Evolutionary conservation across 2,888 invertebrate genomes (phyloP), one percentile per base, ranked within the genome.

Genomic region (Allophyes oxyacanthae): DNA sequence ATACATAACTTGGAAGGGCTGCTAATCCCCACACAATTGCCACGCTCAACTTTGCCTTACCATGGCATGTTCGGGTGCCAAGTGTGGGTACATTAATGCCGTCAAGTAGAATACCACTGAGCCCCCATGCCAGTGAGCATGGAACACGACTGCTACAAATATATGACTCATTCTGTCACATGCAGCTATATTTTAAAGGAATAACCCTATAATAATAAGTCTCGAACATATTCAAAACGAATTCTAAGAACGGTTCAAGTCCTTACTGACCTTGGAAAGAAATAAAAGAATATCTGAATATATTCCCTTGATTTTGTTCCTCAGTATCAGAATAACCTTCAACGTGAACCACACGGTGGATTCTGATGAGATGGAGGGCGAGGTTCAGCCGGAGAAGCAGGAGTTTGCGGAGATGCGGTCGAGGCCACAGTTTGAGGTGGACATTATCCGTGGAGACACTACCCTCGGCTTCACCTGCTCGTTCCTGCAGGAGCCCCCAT

Each of bases 281-380:
- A n/a, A n/a, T n/a, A n/a, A n/a, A n/a, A n/a, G n/a, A 20, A 20
- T 4, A 20, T 20, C 2, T 20, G 4, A 20, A 20, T 20, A 20
- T 20, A 4, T 20, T 20, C n/a, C n/a, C n/a, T 20, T 20, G 4
- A 3, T 20, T 20, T 4, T 20, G 2, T 3, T 20, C 20, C 20
- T 20, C 13, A 11, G 36, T 2, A 14, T 92, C 44, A 82, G 70
- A 62, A 95, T 99, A 40, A 96, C 95, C 53, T 97, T 99, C 87
- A 99, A 99, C 85, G 97, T 99, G 0, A 99, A 99, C 88, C 98
- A 99, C 89, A 97, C 98, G 0, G 99, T 99, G 0, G 98, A 99
- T 84, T 95, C 97, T 0, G 98, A 98, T 48, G 96, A 96, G 1
- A 82, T 95, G 43, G 95, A 96, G 1, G 96, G 96, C 56, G 95